A percentile compares a stretch with the other conserved stretches of the same genome.
These are phyloP conservation scores for Colletes collaris DNA, from an alignment of 2,888 invertebrate genomes.

Conservation along the genomic window DNA sequence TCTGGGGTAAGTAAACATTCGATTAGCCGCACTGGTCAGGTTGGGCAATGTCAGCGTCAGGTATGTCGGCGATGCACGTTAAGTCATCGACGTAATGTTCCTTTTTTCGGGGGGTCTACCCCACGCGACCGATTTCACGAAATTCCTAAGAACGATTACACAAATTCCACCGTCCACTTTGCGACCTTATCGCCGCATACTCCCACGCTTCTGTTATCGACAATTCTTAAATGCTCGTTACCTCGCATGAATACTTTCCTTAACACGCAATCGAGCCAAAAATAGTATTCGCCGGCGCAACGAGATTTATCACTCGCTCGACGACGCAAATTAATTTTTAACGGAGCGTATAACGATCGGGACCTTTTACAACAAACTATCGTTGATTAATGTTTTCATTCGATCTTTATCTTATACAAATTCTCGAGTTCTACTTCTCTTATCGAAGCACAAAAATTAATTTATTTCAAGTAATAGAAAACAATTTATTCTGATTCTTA, in stretches of 20 bases:
- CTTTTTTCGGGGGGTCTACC: constrained; percentile 41
- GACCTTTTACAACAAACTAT: neutral
- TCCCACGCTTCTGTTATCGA: constrained; percentile 62
- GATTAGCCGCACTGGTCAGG: constrained; percentile 43
- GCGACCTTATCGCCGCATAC: constrained; percentile 59
- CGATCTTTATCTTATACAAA: too few relatives aligned
- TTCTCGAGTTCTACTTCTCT: too few relatives aligned
- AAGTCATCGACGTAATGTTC: constrained; percentile 53
- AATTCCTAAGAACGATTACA: constrained; percentile 61
- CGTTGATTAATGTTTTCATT: neutral
- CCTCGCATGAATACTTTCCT: constrained; percentile 20
- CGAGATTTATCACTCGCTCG: constrained; percentile 11
- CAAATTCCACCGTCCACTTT: constrained; percentile 58
- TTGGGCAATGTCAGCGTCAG: constrained; percentile 44
- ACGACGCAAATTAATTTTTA: neutral
- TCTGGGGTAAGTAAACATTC: constrained; percentile 73
- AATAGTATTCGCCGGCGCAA: constrained; percentile 17
- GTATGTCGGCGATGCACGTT: constrained; percentile 44
- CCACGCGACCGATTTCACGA: constrained; percentile 54
- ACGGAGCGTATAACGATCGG: neutral
- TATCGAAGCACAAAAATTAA: too few relatives aligned
- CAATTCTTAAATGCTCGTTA: constrained; percentile 48
- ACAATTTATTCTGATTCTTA: too few relatives aligned
- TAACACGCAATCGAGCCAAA: constrained; percentile 16
- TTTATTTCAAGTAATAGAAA: too few relatives aligned